These are phyloP conservation scores for Fundulus diaphanus DNA, from an alignment of 2,797 vertebrate genomes.

Conservation along the genomic window DNA sequence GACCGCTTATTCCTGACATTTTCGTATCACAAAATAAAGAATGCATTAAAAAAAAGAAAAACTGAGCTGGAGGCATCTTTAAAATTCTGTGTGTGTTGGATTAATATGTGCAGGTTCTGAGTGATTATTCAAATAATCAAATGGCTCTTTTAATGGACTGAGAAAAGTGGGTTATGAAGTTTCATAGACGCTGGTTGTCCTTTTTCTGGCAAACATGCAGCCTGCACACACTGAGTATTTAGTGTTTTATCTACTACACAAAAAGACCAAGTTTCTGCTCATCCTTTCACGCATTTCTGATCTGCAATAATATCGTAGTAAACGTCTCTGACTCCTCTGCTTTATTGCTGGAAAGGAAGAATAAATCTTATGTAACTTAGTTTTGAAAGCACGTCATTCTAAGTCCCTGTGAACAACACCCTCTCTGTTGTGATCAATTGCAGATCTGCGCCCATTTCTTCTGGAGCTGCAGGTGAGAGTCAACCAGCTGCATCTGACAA, in stretches of 20 bases:
- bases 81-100: neutral
- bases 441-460: constrained; percentile 79
- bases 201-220: constrained; percentile 1
- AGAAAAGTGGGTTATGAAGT: no score
- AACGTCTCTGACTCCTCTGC: neutral
- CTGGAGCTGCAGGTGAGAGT: constrained; percentile 57
- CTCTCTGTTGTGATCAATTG: constrained; percentile 15
- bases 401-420: neutral
- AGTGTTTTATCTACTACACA: no score
- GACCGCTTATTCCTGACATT: neutral
- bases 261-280: no score
- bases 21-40: neutral
- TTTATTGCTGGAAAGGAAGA: neutral
- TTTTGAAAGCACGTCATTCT: neutral
- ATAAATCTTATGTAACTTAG: neutral
- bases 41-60: no score
- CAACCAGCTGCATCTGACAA: constrained; percentile 49
- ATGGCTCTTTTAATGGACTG: constrained; percentile 33
- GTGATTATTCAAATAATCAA: constrained; percentile 16
- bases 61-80: neutral
- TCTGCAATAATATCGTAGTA: neutral
- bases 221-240: neutral
- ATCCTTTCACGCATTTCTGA: no score
- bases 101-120: constrained; percentile 9
- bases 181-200: constrained; percentile 19